Evolutionary conservation across 2,113 vertebrate species (phyloP).

Genomic region (Corydoras sp.): DNA sequence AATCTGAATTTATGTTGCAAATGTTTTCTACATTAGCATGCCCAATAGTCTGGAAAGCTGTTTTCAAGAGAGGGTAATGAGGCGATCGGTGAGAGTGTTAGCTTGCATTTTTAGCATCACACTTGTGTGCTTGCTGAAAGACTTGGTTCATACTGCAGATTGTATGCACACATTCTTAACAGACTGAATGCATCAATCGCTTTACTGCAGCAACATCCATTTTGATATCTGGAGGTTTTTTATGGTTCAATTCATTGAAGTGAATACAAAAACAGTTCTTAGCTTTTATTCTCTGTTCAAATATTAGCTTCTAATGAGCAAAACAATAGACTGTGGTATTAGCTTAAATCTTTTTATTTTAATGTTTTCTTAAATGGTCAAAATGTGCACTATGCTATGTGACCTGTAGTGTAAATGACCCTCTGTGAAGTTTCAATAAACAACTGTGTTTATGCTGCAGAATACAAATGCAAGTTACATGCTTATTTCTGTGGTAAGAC

Average conservation of each 20-base stretch:
- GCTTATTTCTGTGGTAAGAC: too few relatives aligned
- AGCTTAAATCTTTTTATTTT: too few relatives aligned
- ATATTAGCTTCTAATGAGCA: too few relatives aligned
- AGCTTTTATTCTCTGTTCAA: too few relatives aligned
- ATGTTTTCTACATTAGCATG: constrained; percentile 18
- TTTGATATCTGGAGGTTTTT: background rate
- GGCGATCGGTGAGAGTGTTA: constrained; percentile 9
- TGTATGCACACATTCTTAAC: background rate
- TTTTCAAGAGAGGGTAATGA: constrained; percentile 25
- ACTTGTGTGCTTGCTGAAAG: background rate
- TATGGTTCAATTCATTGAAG: background rate
- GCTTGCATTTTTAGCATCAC: constrained; percentile 19
- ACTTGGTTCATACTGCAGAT: background rate
- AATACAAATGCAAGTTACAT: too few relatives aligned
- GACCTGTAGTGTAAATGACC: too few relatives aligned
- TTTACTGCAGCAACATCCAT: background rate
- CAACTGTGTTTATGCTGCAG: too few relatives aligned
- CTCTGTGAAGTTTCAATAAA: too few relatives aligned
- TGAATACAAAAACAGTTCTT: too few relatives aligned
- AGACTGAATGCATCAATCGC: background rate
- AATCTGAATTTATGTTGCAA: constrained; percentile 8
- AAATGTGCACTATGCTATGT: too few relatives aligned
- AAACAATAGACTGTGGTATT: too few relatives aligned
- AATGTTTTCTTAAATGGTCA: too few relatives aligned
- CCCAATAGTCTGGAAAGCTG: constrained; percentile 17